Evolutionary conservation across 2,113 vertebrate genomes (phyloP), one percentile per base, ranked within the genome.

Genomic region (Hippocampus guttulatus): DNA sequence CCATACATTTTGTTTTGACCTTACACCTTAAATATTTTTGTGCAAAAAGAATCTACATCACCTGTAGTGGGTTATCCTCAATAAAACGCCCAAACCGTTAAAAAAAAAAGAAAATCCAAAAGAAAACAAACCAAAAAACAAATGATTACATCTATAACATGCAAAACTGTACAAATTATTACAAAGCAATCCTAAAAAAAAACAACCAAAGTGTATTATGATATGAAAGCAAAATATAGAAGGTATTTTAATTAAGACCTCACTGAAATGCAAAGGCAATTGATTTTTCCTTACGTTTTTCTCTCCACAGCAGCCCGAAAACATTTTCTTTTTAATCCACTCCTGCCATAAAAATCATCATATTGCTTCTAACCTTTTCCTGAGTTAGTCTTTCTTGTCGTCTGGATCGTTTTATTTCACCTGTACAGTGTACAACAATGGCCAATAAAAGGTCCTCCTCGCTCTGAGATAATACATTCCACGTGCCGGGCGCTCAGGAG

Each of bases 101-200:
- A 92, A 92, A 93, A 92, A 91, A 77, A 92, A 69, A 86, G 76
- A 73, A 86, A 94, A 91, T 77, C 87, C 87, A 88, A 81, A 82
- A 76, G 88, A 91, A 94, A 93, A 92, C 82, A 88, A 85, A 88
- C 86, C 81, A 71, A 86, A 91, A 85, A 91, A 89, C 90, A 92
- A 95, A 93, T 95, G 93, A 95, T 95, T 95, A 96, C 95, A 96
- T 91, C 94, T 93, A 96, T 91, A 92, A 94, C 95, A 96, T 96
- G 95, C 95, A 95, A 95, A 96, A 95, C 96, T 96, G 95, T 97
- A 97, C 95, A 96, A 94, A 96, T 95, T 95, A 94, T 96, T 96
- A 96, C 94, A 95, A 94, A 94, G 84, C 83, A 91, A 90, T 76
- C 85, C 92, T 91, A 94, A 92, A 94, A 93, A 93, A 94, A 93